phyloP scores from a whole-genome alignment of 2,113 vertebrate genomes.

The Solea senegalensis region DNA sequence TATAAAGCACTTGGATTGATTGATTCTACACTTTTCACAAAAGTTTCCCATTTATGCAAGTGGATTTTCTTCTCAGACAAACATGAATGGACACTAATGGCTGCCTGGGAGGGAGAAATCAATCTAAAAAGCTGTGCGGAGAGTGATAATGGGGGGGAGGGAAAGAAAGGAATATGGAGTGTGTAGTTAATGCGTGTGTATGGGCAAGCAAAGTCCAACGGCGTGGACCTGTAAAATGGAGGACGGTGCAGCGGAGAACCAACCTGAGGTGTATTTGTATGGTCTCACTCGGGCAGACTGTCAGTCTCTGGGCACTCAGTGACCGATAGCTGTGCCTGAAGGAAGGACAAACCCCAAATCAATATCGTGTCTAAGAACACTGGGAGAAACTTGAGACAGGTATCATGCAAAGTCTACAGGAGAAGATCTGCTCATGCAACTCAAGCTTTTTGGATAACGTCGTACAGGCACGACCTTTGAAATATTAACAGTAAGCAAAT shows the following conservation, averaged over 20 bases:
- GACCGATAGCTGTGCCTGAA: constrained; percentile 68
- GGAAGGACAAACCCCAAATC: constrained; percentile 76
- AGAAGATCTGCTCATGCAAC: constrained; percentile 83
- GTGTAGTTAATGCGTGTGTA: not conserved
- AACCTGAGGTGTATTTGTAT: constrained; percentile 57
- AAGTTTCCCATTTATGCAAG: constrained; percentile 4
- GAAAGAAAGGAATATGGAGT: not conserved
- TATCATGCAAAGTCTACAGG: constrained; percentile 79
- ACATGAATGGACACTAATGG: constrained; percentile 3
- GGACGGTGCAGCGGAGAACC: constrained; percentile 11
- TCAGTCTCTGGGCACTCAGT: constrained; percentile 54
- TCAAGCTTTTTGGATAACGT: constrained; percentile 74
- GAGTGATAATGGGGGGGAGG: not conserved
- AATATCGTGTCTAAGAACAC: constrained; percentile 64
- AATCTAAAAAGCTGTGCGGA: not conserved
- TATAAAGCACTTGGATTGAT: not conserved
- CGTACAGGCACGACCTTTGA: constrained; percentile 65
- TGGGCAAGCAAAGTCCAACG: not conserved
- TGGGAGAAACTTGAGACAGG: constrained; percentile 58
- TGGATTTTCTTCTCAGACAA: not conserved
- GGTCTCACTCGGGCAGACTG: constrained; percentile 45
- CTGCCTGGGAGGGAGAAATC: constrained; percentile 12
- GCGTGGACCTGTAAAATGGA: not conserved
- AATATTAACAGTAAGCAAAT: constrained; percentile 77
- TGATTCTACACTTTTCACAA: constrained; percentile 8